phyloP scores from a whole-genome alignment of 2,797 vertebrate genomes.

The Pitangus sulphuratus region DNA sequence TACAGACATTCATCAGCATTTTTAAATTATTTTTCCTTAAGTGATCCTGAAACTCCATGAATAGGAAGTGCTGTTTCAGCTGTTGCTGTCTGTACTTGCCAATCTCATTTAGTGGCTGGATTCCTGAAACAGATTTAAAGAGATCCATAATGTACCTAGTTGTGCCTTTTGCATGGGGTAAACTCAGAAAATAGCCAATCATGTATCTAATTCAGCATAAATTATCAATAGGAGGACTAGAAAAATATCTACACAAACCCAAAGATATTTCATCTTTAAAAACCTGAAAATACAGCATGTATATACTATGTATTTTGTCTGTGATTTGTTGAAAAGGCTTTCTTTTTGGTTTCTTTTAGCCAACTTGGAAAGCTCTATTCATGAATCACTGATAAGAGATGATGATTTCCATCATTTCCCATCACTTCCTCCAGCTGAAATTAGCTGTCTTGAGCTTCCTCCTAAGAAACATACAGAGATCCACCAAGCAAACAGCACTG shows the following conservation, averaged over 20 bases:
- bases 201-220: not conserved
- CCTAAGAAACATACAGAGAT: slow-evolving; percentile 80
- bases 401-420: slow-evolving; percentile 84
- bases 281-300: not conserved
- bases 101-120: not conserved
- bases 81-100: not conserved
- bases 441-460: slow-evolving; percentile 85
- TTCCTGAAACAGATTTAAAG: not conserved
- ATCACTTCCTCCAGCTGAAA: slow-evolving; percentile 85
- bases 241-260: not conserved
- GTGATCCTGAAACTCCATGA: not conserved
- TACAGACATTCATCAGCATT: not conserved
- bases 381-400: slow-evolving; percentile 77
- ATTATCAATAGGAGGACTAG: not conserved
- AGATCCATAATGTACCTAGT: not conserved
- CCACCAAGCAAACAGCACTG: slow-evolving; percentile 81
- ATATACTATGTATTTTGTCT: not conserved
- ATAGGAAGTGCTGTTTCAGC: not conserved
- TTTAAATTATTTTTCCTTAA: not conserved
- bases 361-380: slow-evolving; percentile 81
- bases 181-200: not conserved
- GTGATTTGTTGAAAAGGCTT: not conserved
- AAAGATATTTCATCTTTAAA: not conserved
- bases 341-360: slow-evolving; percentile 59
- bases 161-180: not conserved